These are phyloP conservation scores for Echinarachnius parma DNA, from an alignment of 53 echinoderm and acorn worm species.

Conservation along the genomic window DNA sequence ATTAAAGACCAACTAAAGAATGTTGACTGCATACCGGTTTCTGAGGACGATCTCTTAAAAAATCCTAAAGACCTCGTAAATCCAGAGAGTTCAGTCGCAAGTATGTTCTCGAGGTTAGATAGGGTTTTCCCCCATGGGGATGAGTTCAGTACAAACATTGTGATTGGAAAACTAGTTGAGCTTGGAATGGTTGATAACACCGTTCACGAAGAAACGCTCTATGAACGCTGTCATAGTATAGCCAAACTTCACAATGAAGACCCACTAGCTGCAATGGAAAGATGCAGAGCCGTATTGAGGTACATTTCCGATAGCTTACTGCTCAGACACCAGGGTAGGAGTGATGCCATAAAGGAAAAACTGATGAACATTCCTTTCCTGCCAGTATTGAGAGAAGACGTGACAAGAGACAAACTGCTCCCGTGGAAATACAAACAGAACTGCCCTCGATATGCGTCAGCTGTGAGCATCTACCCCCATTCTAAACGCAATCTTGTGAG, in stretches of 20 bases:
- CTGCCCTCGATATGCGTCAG: background rate
- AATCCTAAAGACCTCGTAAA: constrained; percentile 40
- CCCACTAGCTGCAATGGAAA: background rate
- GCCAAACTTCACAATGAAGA: background rate
- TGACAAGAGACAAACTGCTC: background rate
- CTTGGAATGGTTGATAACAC: constrained; percentile 13
- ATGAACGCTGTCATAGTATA: background rate
- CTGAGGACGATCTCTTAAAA: background rate
- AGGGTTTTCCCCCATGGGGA: constrained; percentile 8
- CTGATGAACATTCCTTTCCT: constrained; percentile 1
- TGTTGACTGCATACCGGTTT: constrained; percentile 43
- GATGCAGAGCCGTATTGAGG: constrained; percentile 1
- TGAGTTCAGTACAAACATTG: background rate
- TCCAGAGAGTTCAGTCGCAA: constrained; percentile 21
- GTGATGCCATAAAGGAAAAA: background rate
- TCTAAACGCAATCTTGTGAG: constrained; percentile 22
- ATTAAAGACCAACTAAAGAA: constrained; percentile 7
- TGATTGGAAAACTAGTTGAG: background rate
- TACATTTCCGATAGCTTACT: constrained; percentile 1
- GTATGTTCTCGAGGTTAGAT: constrained; percentile 15
- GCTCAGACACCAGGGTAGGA: background rate
- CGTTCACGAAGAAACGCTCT: constrained; percentile 1
- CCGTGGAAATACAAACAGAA: background rate
- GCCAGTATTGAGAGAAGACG: background rate
- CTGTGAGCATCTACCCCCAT: constrained; percentile 11